A percentile compares a stretch with the other conserved stretches of the same genome.
Evolutionary conservation across 2,888 invertebrate genomes (phyloP).

Genomic region (Caenorhabditis becei): DNA sequence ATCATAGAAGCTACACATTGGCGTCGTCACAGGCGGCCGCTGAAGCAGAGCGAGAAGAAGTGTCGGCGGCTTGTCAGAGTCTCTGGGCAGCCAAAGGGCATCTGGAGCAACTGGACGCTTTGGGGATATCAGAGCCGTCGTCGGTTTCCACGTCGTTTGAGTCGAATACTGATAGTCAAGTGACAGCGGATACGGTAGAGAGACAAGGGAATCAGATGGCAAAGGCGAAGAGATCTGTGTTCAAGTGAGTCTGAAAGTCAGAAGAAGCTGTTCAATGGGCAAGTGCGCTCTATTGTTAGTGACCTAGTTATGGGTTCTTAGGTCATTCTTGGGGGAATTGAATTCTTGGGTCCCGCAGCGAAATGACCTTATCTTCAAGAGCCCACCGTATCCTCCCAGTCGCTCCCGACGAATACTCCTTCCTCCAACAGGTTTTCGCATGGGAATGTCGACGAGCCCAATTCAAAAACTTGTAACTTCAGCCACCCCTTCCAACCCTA

Average conservation of each 20-base stretch:
- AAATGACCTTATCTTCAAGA: too few species aligned
- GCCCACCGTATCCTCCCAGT: conserved; percentile 57
- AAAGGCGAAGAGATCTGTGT: conserved; percentile 63
- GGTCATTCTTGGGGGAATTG: too few species aligned
- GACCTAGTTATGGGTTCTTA: too few species aligned
- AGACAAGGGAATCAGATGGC: conserved; percentile 50
- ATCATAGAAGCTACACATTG: conserved; percentile 54
- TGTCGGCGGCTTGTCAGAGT: conserved; percentile 67
- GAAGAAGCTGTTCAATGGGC: too few species aligned
- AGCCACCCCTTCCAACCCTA: not conserved
- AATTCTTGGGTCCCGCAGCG: too few species aligned
- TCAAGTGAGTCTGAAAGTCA: conserved; percentile 60
- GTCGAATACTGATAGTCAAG: conserved; percentile 69
- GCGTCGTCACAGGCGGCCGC: conserved; percentile 19
- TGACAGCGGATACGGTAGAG: conserved; percentile 57
- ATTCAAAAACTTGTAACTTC: conserved; percentile 44
- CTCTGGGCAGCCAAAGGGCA: conserved; percentile 71
- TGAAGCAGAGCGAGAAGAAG: conserved; percentile 48
- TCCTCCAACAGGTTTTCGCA: conserved; percentile 59
- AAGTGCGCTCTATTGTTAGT: too few species aligned
- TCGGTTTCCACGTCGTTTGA: conserved; percentile 72
- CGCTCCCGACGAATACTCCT: conserved; percentile 49
- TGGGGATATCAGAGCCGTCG: conserved; percentile 70
- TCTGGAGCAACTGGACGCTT: conserved; percentile 68
- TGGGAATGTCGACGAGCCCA: conserved; percentile 56